Base-by-base conservation (phyloP, 1,140 invertebrate species). In the Drosophila parvula region DNA sequence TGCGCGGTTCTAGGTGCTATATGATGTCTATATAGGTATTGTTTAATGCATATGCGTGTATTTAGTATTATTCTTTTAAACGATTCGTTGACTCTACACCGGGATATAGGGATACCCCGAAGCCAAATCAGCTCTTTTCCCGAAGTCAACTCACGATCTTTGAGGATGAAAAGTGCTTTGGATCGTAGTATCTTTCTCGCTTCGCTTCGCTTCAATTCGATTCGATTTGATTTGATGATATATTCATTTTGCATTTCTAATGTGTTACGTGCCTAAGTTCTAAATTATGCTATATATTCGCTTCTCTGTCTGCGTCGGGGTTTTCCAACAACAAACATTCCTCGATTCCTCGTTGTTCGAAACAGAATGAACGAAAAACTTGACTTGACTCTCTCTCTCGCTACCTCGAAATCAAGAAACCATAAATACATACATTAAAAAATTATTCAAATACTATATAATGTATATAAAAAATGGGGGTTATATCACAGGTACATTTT, bases 401-500 rank as follows among this genome's bases (percentile, higher is more conserved):
- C 48, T 50, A 16, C 48, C 3, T 34, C 30, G n/a, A 68, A 70
- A 67, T 70, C 36, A 79, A 50, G 53, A 85, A 71, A 62, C 43
- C 50, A 69, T 74, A 67, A 73, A 59, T 61, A 36, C 51, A 55
- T 57, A 22, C 22, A 22, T 22, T 22, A 64, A 62, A 69, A 53
- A 78, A 45, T 76, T 16, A 73, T 88, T 88, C 69, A 86, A 86
- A 88, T 86, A 86, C 83, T 86, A 79, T 86, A 79, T 83, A 88
- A 79, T 83, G 84, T 86, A 79, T 86, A 79, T 89, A 88, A 79
- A 79, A 84, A 80, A 74, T 55, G 51, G 84, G 83, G 83, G 74
- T 84, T 88, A 88, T 88, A 88, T 88, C 84, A 88, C 84, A 88
- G 84, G 84, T 88, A 88, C 84, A 88, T 88, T 89, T 88, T 90